Evolutionary conservation across 2,113 vertebrate genomes (phyloP), one percentile per base, ranked within the genome.

Genomic region (Strix uralensis): DNA sequence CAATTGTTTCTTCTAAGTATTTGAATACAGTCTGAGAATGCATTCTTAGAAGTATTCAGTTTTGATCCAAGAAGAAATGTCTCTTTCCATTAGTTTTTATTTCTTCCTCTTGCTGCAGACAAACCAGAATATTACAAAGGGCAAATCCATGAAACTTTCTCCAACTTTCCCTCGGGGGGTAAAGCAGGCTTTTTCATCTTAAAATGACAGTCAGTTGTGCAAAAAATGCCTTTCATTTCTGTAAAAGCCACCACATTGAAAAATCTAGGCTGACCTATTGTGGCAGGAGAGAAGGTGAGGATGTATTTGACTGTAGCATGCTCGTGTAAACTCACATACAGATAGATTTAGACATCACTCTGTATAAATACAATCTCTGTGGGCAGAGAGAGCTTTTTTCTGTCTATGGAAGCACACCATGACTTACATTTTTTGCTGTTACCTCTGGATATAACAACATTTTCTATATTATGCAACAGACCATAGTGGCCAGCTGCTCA

Each of bases 41-140:
- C 2, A 4, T 58, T 90, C 71, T 80, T 87, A 20, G 62, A 91
- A 87, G 38, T 91, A 36, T 46, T 89, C 63, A 20, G 55, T 54
- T 87, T 73, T 94, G 58, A 80, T 95, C 61, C 36, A 70, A 40
- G 49, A 75, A 58, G 23, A 91, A 95, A 89, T 26, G 46, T 88
- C 89, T 90, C 49, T 94, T 95, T 86, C 66, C 59, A 55, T 86
- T 94, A 90, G 78, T 30, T 95, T 94, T 91, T 84, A 83, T 88
- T 94, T 94, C 63, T 14, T 92, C 22, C 13, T 70, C 12, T 87
- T 77, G 51, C 62, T 85, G n/a, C 58, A 58, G 36, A 91, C 32
- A 94, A 91, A 89, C 49, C 15, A 34, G 90, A 81, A 47, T 87
- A 90, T 90, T 91, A 52, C 46, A 78, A 86, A 94, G 62, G 86